These are phyloP conservation scores for Tamias sibiricus DNA, from an alignment of 2,113 vertebrate genomes.

Conservation along the genomic window DNA sequence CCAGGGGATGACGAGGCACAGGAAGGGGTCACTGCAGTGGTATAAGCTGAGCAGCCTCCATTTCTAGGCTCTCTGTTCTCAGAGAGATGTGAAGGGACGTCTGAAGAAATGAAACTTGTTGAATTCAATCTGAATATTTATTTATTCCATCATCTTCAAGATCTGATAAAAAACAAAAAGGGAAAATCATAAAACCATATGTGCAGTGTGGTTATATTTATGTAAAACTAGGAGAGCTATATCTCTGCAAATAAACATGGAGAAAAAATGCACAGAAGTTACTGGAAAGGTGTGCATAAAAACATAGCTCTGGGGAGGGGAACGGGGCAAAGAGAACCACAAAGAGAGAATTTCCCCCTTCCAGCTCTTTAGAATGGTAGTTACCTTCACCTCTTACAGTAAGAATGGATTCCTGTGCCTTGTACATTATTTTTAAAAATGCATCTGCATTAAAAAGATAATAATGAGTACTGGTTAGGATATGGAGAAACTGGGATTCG, in stretches of 20 bases:
- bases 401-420: neutral
- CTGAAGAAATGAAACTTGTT: neutral
- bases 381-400: neutral
- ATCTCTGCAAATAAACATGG: neutral
- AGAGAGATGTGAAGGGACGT: neutral
- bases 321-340: rapidly evolving
- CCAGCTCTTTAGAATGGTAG: neutral
- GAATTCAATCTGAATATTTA: neutral
- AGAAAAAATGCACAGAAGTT: neutral
- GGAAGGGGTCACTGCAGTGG: rapidly evolving
- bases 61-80: rapidly evolving
- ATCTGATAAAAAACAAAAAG: neutral
- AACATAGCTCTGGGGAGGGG: too few species aligned
- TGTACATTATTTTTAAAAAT: neutral
- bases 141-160: neutral
- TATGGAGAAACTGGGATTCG: neutral
- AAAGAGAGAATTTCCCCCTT: rapidly evolving
- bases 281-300: too few species aligned
- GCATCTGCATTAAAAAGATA: neutral
- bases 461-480: neutral
- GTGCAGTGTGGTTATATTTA: neutral
- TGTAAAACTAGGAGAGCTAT: neutral
- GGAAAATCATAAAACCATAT: neutral
- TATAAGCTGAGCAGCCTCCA: neutral
- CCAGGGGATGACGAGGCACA: rapidly evolving